Evolutionary conservation across 2,113 vertebrate species (phyloP), one percentile per base, ranked within the genome.

Genomic region (Monopterus albus): DNA sequence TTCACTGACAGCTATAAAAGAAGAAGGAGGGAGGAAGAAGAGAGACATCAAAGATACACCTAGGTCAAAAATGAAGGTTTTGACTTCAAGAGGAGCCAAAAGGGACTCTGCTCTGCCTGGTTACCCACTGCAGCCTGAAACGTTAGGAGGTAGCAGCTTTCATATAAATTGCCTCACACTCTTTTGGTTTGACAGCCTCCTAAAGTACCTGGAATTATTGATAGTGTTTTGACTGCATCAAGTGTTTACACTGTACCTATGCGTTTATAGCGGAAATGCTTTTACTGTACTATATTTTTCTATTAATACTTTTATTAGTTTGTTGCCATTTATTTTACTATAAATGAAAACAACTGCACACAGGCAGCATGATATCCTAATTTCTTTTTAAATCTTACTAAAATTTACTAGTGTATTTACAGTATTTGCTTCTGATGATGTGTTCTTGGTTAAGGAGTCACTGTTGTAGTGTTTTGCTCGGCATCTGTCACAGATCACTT

Each of bases 81-180:
- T 51, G 61, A 75, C 72, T 68, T 75, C n/a, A 63, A 39, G 63
- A 69, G 64, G 6, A 28, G 75, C 42, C 74, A 77, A 72, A 28
- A 13, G 60, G 40, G 53, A 58, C 46, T 46, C 42, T 52, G 40
- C 36, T 72, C 58, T 80, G 71, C 60, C 49, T 71, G 64, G 77
- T 40, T 63, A 80, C 69, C n/a, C 12, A 15, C 6, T 67, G 59
- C 55, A 57, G 45, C 9, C 6, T 28, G 36, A 46, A 63, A 60
- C 72, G 57, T 45, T 58, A 12, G 42, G 28, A 57, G 40, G 45
- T 40, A 58, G 38, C 45, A 35, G 51, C 53, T 43, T 77, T 68
- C n/a, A n/a, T 72, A 58, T 67, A 56, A 70, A 68, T 65, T 65
- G 69, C 65, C 46, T 72, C 60, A 56, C 67, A 75, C 43, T 59